phyloP scores from a whole-genome alignment of 2,797 vertebrate genomes.

The Ispidina picta region DNA sequence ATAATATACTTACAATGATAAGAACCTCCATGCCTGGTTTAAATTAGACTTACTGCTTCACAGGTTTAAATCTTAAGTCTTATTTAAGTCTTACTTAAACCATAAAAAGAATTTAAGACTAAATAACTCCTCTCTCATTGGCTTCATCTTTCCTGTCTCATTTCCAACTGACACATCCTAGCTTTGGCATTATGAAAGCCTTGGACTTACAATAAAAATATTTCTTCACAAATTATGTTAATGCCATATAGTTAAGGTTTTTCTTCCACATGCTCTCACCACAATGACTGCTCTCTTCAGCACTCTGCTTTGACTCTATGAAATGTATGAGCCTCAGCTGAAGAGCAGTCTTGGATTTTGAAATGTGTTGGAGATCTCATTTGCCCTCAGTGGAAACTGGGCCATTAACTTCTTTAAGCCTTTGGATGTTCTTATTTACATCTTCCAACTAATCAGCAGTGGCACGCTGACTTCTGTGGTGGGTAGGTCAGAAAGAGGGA shows the following conservation, averaged over 20 bases:
- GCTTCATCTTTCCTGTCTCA: background rate
- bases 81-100: background rate
- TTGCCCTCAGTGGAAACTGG: background rate
- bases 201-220: background rate
- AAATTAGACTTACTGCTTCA: background rate
- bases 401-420: background rate
- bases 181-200: background rate
- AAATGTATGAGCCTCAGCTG: rapidly evolving
- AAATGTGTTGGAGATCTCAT: background rate
- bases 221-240: background rate
- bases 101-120: background rate
- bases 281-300: background rate
- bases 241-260: background rate
- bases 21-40: background rate
- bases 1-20: background rate
- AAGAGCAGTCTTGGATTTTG: background rate
- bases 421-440: background rate
- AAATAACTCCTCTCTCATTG: background rate
- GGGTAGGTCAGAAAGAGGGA: background rate
- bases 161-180: background rate
- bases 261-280: background rate
- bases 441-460: background rate
- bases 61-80: background rate
- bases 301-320: background rate
- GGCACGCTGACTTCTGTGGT: background rate